Conservation (phyloP, 2,888 invertebrate genomes). For the Ecliptopera silaceata region DNA sequence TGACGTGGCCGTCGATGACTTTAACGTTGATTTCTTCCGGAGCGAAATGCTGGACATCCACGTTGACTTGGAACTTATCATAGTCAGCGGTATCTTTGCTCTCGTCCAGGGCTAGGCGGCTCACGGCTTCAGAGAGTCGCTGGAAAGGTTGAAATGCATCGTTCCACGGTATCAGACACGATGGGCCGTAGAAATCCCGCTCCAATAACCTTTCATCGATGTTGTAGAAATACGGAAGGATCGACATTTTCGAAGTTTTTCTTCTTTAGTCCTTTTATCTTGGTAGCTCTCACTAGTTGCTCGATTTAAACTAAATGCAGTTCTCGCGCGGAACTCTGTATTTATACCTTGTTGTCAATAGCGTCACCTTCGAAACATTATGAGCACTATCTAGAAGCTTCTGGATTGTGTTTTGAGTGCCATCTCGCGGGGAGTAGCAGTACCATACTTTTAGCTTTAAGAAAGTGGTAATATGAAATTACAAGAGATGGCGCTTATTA, state of each 20-base stretch:
- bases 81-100: conserved; percentile 74
- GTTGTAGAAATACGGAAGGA: conserved; percentile 60
- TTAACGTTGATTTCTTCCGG: conserved; percentile 91
- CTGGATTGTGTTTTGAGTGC: conserved; percentile 33
- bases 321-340: conserved; percentile 26
- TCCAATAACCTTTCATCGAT: conserved; percentile 64
- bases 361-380: conserved; percentile 45
- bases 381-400: conserved; percentile 17
- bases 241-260: conserved; percentile 57
- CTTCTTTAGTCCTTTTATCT: conserved; percentile 16
- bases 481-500: conserved; percentile 6
- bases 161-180: background rate
- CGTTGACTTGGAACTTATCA: conserved; percentile 85
- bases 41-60: conserved; percentile 90
- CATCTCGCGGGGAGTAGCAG: conserved; percentile 54
- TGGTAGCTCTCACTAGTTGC: conserved; percentile 29
- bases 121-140: conserved; percentile 57
- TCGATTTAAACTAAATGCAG: conserved; percentile 36
- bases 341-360: conserved; percentile 42
- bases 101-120: conserved; percentile 67
- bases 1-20: conserved; percentile 85
- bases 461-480: background rate
- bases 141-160: conserved; percentile 52
- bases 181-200: conserved; percentile 41
- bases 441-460: conserved; percentile 19